Evolutionary conservation across 1,140 invertebrate species (phyloP).

Genomic region (Drosophila biarmipes): DNA sequence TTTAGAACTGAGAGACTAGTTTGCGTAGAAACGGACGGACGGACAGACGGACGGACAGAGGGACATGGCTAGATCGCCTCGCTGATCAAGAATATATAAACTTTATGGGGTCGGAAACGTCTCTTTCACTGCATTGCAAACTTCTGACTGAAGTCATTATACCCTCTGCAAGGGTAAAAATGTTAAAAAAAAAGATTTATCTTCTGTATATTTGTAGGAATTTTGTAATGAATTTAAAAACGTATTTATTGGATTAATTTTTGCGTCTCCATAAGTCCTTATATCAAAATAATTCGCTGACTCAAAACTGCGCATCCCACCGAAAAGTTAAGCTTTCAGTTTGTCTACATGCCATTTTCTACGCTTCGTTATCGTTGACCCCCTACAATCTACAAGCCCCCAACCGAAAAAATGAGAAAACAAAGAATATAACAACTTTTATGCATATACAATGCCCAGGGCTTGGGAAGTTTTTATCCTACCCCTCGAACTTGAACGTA

Average conservation of each 20-base stretch:
- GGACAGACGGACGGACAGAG: no score
- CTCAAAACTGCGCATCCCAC: constrained; percentile 25
- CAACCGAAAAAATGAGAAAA: constrained; percentile 6
- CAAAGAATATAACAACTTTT: constrained; percentile 60
- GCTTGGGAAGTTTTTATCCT: constrained; percentile 68
- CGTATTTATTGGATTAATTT: background rate
- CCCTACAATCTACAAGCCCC: background rate
- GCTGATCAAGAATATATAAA: no score
- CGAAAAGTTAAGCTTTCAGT: constrained; percentile 33
- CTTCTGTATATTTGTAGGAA: background rate
- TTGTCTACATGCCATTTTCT: constrained; percentile 48
- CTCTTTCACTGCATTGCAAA: no score
- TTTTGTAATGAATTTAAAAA: background rate
- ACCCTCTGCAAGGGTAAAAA: no score
- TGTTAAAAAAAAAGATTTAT: background rate
- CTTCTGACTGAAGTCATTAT: no score
- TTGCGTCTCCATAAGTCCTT: background rate
- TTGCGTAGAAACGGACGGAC: no score
- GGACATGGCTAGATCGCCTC: no score
- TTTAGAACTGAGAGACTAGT: no score
- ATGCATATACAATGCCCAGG: constrained; percentile 73
- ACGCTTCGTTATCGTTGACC: constrained; percentile 65
- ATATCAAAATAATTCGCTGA: constrained; percentile 28
- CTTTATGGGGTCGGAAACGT: no score
- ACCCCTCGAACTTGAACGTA: constrained; percentile 38